Percentiles rank a stretch among this genome's conserved stretches.
Conservation (phyloP, 1,140 invertebrate genomes). For the Maniola jurtina region DNA sequence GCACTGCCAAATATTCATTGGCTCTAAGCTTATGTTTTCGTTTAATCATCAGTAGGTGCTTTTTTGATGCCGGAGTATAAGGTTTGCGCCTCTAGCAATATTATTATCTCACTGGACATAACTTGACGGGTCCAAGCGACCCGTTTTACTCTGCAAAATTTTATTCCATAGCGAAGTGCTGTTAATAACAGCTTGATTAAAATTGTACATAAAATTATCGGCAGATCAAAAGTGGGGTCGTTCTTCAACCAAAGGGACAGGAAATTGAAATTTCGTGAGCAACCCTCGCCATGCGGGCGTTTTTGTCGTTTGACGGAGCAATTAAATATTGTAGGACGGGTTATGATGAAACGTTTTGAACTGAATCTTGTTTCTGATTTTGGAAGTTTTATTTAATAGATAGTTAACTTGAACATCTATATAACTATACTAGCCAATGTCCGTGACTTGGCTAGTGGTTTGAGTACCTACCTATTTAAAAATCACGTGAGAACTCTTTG, state of each 20-base stretch:
- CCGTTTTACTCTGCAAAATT: slow-evolving; percentile 24
- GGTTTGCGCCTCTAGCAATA: too few species aligned
- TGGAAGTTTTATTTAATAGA: background rate
- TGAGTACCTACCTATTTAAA: too few species aligned
- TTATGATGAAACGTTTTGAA: slow-evolving; percentile 2
- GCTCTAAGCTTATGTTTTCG: too few species aligned
- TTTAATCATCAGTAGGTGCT: too few species aligned
- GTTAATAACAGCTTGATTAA: slow-evolving; percentile 28
- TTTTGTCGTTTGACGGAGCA: slow-evolving; percentile 13
- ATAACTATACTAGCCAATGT: too few species aligned
- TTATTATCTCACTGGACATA: too few species aligned
- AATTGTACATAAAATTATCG: slow-evolving; percentile 30
- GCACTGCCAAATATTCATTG: too few species aligned
- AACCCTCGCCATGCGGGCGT: slow-evolving; percentile 3
- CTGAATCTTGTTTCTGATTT: too few species aligned
- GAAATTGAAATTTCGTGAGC: slow-evolving; percentile 31
- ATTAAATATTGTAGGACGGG: slow-evolving; percentile 12
- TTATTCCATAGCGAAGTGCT: slow-evolving; percentile 11
- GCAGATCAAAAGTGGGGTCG: slow-evolving; percentile 19
- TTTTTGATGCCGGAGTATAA: too few species aligned
- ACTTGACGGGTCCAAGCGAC: slow-evolving; percentile 2
- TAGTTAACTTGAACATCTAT: too few species aligned
- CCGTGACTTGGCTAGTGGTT: too few species aligned
- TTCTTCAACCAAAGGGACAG: slow-evolving; percentile 17
- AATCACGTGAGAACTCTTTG: too few species aligned